phyloP scores from a whole-genome alignment of 30 jellyfish, hydroid and myxozoan species.

The Rhopilema esculentum region DNA sequence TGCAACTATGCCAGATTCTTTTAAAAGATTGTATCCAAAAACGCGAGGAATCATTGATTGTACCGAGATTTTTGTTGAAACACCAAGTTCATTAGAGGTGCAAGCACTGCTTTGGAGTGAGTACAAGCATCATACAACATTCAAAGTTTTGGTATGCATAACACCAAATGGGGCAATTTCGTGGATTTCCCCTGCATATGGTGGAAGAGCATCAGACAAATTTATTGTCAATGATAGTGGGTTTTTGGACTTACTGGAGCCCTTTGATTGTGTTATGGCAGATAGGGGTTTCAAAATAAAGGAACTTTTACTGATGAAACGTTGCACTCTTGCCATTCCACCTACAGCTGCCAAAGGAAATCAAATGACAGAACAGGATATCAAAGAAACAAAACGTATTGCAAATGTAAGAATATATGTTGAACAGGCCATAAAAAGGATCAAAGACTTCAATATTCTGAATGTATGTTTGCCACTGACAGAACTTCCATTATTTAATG shows the following conservation, averaged over 20 bases:
- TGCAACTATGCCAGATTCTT: slow-evolving; percentile 56
- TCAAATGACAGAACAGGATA: slow-evolving; percentile 46
- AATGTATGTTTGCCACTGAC: not conserved
- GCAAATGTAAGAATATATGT: slow-evolving; percentile 71
- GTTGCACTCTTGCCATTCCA: slow-evolving; percentile 57
- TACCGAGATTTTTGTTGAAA: slow-evolving; percentile 64
- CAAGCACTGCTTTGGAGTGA: slow-evolving; percentile 72
- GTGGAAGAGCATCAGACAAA: slow-evolving; percentile 75
- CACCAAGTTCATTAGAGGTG: slow-evolving; percentile 68
- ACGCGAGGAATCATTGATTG: slow-evolving; percentile 65
- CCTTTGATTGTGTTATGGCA: slow-evolving; percentile 72
- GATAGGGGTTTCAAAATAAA: slow-evolving; percentile 77
- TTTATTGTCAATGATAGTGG: slow-evolving; percentile 53
- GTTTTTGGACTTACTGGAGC: slow-evolving; percentile 58
- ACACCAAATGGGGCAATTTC: slow-evolving; percentile 83
- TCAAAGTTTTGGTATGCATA: slow-evolving; percentile 46
- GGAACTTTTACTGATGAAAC: slow-evolving; percentile 35
- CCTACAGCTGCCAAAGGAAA: slow-evolving; percentile 67
- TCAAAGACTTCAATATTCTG: slow-evolving; percentile 28
- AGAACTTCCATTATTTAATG: slow-evolving; percentile 2
- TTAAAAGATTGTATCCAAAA: slow-evolving; percentile 60
- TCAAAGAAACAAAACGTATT: slow-evolving; percentile 29
- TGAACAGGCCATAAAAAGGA: slow-evolving; percentile 55
- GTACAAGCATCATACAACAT: slow-evolving; percentile 77
- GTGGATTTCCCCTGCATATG: slow-evolving; percentile 76